These are phyloP conservation scores for Drosophila koepferae DNA, from an alignment of 2,888 invertebrate genomes.

Conservation along the genomic window DNA sequence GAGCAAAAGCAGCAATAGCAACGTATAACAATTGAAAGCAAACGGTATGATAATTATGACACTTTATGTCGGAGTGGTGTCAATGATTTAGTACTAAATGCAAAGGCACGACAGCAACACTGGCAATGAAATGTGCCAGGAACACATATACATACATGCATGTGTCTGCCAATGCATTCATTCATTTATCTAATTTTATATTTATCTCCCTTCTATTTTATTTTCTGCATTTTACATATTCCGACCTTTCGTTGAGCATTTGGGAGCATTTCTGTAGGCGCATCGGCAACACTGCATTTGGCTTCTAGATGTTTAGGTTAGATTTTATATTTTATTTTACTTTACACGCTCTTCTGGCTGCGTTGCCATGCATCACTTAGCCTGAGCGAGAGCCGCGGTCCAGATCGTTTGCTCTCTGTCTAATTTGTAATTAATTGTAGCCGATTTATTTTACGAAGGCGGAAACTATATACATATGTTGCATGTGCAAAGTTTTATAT, in stretches of 20 bases:
- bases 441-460: slow-evolving; percentile 5
- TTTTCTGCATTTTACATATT: not conserved
- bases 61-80: not conserved
- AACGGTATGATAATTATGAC: slow-evolving; percentile 16
- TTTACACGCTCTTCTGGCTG: slow-evolving; percentile 14
- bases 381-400: slow-evolving; percentile 4
- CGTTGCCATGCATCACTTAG: slow-evolving; percentile 5
- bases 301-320: not conserved
- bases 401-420: slow-evolving; percentile 37
- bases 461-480: slow-evolving; percentile 40
- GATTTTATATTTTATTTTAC: slow-evolving; percentile 22
- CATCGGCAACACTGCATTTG: slow-evolving; percentile 25
- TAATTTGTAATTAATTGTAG: slow-evolving; percentile 40
- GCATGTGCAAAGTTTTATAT: slow-evolving; percentile 33
- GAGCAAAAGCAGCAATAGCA: not conserved
- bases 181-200: not conserved
- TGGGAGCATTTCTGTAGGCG: slow-evolving; percentile 4
- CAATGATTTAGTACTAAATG: slow-evolving; percentile 7
- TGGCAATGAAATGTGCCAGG: not conserved
- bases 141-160: not conserved
- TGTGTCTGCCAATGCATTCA: not conserved
- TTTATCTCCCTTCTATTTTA: too few relatives aligned
- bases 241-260: not conserved
- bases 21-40: slow-evolving; percentile 14
- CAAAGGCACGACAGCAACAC: not conserved